Base-by-base conservation (phyloP, 2,797 vertebrate genomes). In the Hypotaenidia philippensis region DNA sequence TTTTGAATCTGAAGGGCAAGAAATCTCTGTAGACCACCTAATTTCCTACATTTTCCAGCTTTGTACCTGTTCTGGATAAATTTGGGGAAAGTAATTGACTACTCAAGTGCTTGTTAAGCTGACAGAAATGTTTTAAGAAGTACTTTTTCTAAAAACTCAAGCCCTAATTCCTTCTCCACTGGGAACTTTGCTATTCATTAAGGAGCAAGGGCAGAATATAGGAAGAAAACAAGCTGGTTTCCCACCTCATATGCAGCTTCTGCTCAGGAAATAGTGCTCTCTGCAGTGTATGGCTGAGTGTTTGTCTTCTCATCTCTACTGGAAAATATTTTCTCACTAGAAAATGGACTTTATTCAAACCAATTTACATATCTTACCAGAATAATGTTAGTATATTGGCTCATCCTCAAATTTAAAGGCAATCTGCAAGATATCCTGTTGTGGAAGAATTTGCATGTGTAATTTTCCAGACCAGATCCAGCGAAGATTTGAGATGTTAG, bases 361-460 rank as follows among this genome's bases (percentile, higher is more conserved):
- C 55, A 52, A 82, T 91, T 94, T 88, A 40, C 82, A 72, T 88
- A 57, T 87, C 40, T 78, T 50, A 47, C 32, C 61, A 81, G 87
- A 91, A 88, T 93, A 79, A 59, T 50, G 50, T 82, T 83, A 49
- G 57, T 65, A 45, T 69, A 72, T 84, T 86, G 88, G 69, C 94
- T 87, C 65, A 38, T 80, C 56, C 91, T 95, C 86, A 80, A 89
- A 38, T 68, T 85, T 82, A 81, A 44, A 88, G 76, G 87, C 82
- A 94, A 79, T 85, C 69, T 88, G 80, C 55, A 89, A 69, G 92
- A 89, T 86, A 83, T 74, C 72, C 74, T 90, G 79, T 76, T 80
- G 71, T 61, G 50, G 76, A 76, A 83, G 86, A 86, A 96, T 96
- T 92, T 94, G 80, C 85, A 91, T 53, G 76, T 89, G 63, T 86